Percentiles rank a stretch among this genome's conserved stretches.
Evolutionary conservation across 2,888 invertebrate genomes (phyloP).

Genomic region (Plusia festucae): DNA sequence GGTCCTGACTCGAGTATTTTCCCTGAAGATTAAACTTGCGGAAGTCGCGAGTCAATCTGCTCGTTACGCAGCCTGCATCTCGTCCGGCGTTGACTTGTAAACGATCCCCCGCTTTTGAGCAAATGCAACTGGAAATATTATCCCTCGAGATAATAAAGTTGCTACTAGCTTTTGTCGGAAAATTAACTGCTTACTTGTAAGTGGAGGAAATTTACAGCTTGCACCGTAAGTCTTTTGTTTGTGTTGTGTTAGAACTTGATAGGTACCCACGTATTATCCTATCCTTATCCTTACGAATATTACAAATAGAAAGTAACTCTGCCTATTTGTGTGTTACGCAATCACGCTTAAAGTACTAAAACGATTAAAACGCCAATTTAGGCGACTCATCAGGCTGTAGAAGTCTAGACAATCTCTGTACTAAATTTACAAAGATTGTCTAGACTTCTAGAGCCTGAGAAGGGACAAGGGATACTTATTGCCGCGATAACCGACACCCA

Average conservation of each 20-base stretch:
- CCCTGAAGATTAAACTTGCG: slow-evolving; percentile 65
- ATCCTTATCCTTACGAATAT: no score
- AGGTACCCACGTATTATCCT: slow-evolving; percentile 32
- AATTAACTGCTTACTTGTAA: slow-evolving; percentile 63
- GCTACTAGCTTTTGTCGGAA: slow-evolving; percentile 56
- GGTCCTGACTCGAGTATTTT: slow-evolving; percentile 61
- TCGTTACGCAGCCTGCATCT: slow-evolving; percentile 65
- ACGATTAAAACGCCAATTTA: no score
- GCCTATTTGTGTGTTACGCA: no score
- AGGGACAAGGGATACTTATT: no score
- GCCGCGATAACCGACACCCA: no score
- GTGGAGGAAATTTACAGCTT: slow-evolving; percentile 52
- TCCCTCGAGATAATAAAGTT: slow-evolving; percentile 61
- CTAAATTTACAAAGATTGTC: no score
- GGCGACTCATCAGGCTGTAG: no score
- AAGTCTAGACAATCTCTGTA: no score
- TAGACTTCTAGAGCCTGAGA: no score
- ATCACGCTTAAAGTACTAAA: no score
- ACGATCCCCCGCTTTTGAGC: slow-evolving; percentile 58
- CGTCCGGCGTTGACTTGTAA: slow-evolving; percentile 61
- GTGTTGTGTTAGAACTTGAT: slow-evolving; percentile 53
- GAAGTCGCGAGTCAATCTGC: slow-evolving; percentile 68
- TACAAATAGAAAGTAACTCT: no score
- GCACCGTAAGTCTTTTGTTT: slow-evolving; percentile 52
- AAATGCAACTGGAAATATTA: slow-evolving; percentile 61